A percentile compares a stretch with the other conserved stretches of the same genome.
These are phyloP conservation scores for Tribolium madens DNA, from an alignment of 1,140 invertebrate genomes.

Conservation along the genomic window DNA sequence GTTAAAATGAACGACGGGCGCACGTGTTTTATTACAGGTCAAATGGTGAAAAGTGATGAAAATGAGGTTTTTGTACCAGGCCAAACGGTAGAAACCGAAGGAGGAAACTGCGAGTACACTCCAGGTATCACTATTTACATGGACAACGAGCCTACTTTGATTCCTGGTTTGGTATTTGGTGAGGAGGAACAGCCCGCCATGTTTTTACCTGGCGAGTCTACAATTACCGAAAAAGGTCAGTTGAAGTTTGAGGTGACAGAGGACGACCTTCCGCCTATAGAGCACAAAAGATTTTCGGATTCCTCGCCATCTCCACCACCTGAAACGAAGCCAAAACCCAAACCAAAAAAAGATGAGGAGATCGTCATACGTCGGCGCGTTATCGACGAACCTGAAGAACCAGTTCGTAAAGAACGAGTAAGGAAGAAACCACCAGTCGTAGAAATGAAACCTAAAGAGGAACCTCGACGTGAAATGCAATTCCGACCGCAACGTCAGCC, in stretches of 20 bases:
- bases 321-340: constrained; percentile 51
- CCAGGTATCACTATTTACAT: constrained; percentile 79
- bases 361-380: constrained; percentile 58
- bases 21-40: constrained; percentile 68
- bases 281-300: constrained; percentile 26
- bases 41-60: constrained; percentile 75
- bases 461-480: constrained; percentile 50
- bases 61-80: constrained; percentile 79
- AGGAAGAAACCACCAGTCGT: constrained; percentile 53
- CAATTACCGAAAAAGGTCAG: constrained; percentile 68
- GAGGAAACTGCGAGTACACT: constrained; percentile 73
- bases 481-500: constrained; percentile 52
- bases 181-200: constrained; percentile 60
- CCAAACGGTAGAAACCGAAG: constrained; percentile 76
- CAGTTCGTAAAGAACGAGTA: constrained; percentile 54
- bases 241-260: constrained; percentile 64
- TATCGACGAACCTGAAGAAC: constrained; percentile 54
- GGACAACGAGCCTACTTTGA: constrained; percentile 73
- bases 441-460: constrained; percentile 52
- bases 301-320: constrained; percentile 52
- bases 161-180: constrained; percentile 68
- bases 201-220: constrained; percentile 73
- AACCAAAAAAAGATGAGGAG: constrained; percentile 55
- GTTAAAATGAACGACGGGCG: constrained; percentile 73
- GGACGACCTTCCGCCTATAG: constrained; percentile 55